phyloP scores from a whole-genome alignment of 2,888 invertebrate genomes.

The Trachelus iudaicus region DNA sequence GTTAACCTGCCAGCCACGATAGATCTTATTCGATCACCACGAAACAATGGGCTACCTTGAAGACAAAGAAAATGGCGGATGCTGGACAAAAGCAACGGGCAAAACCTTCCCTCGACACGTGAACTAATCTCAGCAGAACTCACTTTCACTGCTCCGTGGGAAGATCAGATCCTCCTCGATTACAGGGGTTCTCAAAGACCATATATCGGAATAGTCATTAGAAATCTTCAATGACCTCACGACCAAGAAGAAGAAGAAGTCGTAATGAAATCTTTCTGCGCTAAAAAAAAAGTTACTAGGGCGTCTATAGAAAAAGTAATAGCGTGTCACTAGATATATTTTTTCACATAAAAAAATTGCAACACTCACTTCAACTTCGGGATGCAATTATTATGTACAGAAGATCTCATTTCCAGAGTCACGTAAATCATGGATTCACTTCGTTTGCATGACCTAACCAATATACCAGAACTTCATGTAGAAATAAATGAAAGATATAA shows the following conservation, averaged over 20 bases:
- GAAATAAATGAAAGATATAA: too few species aligned
- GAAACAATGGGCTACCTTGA: constrained; percentile 56
- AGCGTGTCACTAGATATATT: too few species aligned
- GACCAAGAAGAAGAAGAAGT: too few species aligned
- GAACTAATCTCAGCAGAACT: constrained; percentile 44
- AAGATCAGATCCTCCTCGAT: constrained; percentile 35
- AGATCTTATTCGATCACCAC: constrained; percentile 42
- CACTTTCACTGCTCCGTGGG: constrained; percentile 57
- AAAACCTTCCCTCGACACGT: constrained; percentile 45
- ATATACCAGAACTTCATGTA: too few species aligned
- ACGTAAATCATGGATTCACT: too few species aligned
- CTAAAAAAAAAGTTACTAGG: neutral
- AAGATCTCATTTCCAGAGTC: too few species aligned
- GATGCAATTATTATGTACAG: too few species aligned
- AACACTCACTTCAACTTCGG: too few species aligned
- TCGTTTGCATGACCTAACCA: too few species aligned
- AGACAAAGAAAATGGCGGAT: constrained; percentile 40
- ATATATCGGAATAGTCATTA: too few species aligned
- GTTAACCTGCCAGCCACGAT: constrained; percentile 15
- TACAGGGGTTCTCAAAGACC: constrained; percentile 19
- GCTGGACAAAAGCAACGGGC: constrained; percentile 30
- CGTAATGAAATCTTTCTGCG: neutral
- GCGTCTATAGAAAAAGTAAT: neutral
- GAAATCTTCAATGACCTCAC: too few species aligned
- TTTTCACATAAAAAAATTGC: too few species aligned